Evolutionary conservation across 2,888 invertebrate genomes (phyloP).

Genomic region (Timema podura): DNA sequence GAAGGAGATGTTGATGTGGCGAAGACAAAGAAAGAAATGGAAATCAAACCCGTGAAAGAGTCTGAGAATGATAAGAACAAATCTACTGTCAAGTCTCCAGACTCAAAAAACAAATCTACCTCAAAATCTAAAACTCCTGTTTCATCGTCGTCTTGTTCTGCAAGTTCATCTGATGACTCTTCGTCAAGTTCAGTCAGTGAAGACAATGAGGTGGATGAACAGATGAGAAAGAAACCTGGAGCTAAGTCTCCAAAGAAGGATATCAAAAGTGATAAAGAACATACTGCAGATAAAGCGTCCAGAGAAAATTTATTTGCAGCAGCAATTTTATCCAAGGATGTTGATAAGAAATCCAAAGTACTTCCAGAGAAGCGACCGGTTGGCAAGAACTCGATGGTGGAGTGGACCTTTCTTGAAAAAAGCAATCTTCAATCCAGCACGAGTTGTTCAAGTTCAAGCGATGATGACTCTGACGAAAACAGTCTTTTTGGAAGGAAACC

Average conservation of each 20-base stretch:
- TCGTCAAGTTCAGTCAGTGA: constrained; percentile 54
- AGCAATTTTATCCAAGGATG: constrained; percentile 9
- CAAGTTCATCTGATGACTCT: constrained; percentile 46
- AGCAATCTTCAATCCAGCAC: constrained; percentile 61
- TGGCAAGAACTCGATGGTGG: constrained; percentile 43
- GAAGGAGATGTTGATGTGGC: constrained; percentile 36
- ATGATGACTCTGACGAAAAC: constrained; percentile 15
- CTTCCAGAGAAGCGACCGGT: constrained; percentile 14
- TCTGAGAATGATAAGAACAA: constrained; percentile 26
- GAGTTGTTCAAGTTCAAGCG: constrained; percentile 50
- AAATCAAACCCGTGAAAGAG: constrained; percentile 42
- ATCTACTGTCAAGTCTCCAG: constrained; percentile 14
- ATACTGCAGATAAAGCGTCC: constrained; percentile 18
- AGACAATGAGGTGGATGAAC: constrained; percentile 44
- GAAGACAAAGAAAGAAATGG: constrained; percentile 38
- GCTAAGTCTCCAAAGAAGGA: constrained; percentile 23
- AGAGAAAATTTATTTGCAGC: constrained; percentile 13
- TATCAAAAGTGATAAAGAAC: constrained; percentile 12
- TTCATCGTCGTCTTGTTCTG: constrained; percentile 47
- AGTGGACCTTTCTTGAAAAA: constrained; percentile 78
- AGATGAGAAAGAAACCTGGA: constrained; percentile 21
- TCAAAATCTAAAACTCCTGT: constrained; percentile 21
- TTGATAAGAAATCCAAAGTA: constrained; percentile 24
- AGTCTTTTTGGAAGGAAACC: not conserved
- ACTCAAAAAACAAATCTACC: constrained; percentile 22